Percentiles rank a stretch among this genome's conserved stretches.
Conservation (phyloP, 2,888 invertebrate genomes). For the Tanypteryx hageni region DNA sequence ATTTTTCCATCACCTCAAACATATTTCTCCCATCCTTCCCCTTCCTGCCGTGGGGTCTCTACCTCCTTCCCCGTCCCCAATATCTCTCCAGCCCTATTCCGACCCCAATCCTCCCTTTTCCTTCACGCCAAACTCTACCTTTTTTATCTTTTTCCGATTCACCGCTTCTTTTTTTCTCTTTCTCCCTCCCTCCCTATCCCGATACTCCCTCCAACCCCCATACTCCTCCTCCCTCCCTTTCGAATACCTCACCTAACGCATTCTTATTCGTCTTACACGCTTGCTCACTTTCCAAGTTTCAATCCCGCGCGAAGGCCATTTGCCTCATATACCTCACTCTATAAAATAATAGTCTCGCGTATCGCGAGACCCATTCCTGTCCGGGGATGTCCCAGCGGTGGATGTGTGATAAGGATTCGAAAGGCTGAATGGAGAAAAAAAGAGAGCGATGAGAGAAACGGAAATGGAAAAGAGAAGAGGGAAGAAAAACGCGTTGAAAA, state of each 20-base stretch:
- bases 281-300: not conserved
- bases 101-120: not conserved
- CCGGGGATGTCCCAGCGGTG: not conserved
- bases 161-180: not conserved
- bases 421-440: not conserved
- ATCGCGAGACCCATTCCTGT: slow-evolving; percentile 36
- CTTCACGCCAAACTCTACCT: not conserved
- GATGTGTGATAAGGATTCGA: not conserved
- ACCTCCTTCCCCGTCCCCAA: not conserved
- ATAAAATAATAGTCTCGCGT: slow-evolving; percentile 26
- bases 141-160: not conserved
- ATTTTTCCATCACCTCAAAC: slow-evolving; percentile 6
- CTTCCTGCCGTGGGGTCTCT: too few species aligned
- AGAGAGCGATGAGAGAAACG: not conserved
- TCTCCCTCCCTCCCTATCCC: not conserved
- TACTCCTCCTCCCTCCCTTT: too few species aligned
- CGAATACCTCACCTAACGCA: too few species aligned
- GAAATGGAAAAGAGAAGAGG: not conserved
- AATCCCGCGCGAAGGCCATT: slow-evolving; percentile 34
- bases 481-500: too few species aligned
- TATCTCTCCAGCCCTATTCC: not conserved
- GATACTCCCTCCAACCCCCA: too few species aligned
- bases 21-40: not conserved
- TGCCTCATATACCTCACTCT: slow-evolving; percentile 22
- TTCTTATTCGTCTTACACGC: too few species aligned